These are phyloP conservation scores for Hylaeus volcanicus DNA, from an alignment of 1,140 invertebrate species.

Conservation along the genomic window DNA sequence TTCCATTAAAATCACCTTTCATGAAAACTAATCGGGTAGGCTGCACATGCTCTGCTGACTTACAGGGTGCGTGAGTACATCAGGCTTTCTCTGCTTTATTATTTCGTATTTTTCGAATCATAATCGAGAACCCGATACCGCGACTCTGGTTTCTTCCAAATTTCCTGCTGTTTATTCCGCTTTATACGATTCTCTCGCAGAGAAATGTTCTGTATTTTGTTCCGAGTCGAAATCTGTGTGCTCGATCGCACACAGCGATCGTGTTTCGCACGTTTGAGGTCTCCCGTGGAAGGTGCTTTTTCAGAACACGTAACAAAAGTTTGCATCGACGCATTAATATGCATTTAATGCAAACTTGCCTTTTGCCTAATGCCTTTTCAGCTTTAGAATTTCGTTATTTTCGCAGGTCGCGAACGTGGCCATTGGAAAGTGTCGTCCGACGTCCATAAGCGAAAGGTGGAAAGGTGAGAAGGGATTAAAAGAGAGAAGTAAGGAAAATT, in stretches of 20 bases:
- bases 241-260: too few relatives aligned
- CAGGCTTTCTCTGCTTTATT: not conserved
- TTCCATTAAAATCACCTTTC: constrained; percentile 47
- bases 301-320: too few relatives aligned
- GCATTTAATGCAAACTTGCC: too few relatives aligned
- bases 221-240: too few relatives aligned
- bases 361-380: too few relatives aligned
- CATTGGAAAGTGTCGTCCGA: not conserved
- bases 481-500: constrained; percentile 29
- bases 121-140: constrained; percentile 1
- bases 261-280: too few relatives aligned
- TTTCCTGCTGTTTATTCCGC: not conserved
- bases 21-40: constrained; percentile 45
- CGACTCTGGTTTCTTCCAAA: not conserved
- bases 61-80: constrained; percentile 23
- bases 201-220: too few relatives aligned
- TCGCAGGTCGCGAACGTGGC: too few relatives aligned
- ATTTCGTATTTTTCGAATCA: not conserved
- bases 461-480: constrained; percentile 5
- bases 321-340: too few relatives aligned
- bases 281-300: too few relatives aligned
- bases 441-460: not conserved
- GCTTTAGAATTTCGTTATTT: too few relatives aligned
- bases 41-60: constrained; percentile 42
- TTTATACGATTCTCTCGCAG: not conserved